Evolutionary conservation across 2,888 invertebrate genomes (phyloP), one percentile per base, ranked within the genome.

Genomic region (Drosophila paramelanica): DNA sequence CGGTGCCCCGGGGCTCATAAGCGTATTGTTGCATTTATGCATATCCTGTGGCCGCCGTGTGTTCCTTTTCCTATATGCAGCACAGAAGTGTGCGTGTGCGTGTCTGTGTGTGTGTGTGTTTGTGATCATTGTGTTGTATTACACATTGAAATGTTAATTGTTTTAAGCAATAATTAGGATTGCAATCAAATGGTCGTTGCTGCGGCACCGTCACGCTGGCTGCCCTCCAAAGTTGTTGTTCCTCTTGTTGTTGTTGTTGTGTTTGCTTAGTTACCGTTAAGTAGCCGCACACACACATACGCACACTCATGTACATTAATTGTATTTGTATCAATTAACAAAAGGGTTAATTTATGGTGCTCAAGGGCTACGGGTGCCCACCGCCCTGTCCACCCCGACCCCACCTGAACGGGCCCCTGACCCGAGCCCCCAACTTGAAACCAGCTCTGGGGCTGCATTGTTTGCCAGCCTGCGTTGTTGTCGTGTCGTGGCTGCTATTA

Each of bases 241-340:
- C 43, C 39, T 45, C 11, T 61, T 55, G 64, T 51, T 69, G 73
- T 55, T 77, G 71, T 66, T 71, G 76, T 70, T 81, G 68, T 86
- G 77, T 87, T 89, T 85, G 88, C 84, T 88, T 90, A 86, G 90
- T 84, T 84, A 88, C 80, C 81, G 81, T 88, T 79, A 85, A 86
- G 80, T 88, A 78, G 73, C 81, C 70, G 25, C 57, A 57, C 69
- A 69, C 51, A 53, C 64, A 59, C 46, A 47, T 59, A 49, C 38
- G 39, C 27, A 52, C 53, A 53, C 55, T 52, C 62, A 64, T 45
- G 57, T 67, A 73, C 83, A 80, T 86, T 89, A 85, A 88, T 89
- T 91, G 84, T 88, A 92, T 92, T 92, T 92, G 92, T 91, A 91
- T 91, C 92, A 91, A 91, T 91, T 91, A 91, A 92, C 92, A 88